Evolutionary conservation across 1,140 invertebrate species (phyloP).

Genomic region (Colletes latitarsis): DNA sequence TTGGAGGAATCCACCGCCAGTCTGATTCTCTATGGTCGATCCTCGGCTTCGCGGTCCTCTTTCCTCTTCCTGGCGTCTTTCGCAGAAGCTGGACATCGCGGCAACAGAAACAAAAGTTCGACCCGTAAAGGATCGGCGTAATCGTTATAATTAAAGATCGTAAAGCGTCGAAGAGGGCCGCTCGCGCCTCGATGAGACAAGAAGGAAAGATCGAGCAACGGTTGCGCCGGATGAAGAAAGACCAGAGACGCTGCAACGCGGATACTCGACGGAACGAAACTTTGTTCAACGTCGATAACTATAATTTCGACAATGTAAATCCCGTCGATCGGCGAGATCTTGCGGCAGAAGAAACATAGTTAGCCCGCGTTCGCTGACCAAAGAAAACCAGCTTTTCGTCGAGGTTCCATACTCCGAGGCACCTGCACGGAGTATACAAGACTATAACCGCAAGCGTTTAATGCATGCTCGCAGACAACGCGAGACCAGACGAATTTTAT

Average conservation of each 20-base stretch:
- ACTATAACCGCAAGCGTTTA: constrained; percentile 76
- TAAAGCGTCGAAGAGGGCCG: constrained; percentile 57
- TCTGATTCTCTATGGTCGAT: constrained; percentile 20
- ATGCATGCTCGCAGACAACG: constrained; percentile 77
- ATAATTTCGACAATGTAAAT: constrained; percentile 49
- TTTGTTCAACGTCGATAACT: constrained; percentile 53
- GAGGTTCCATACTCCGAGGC: constrained; percentile 21
- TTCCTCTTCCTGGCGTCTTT: constrained; percentile 32
- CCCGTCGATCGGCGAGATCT: background rate
- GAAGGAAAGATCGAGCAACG: background rate
- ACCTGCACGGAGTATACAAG: constrained; percentile 50
- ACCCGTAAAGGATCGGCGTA: constrained; percentile 55
- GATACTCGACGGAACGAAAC: constrained; percentile 37
- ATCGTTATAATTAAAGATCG: constrained; percentile 69
- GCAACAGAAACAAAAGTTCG: constrained; percentile 50
- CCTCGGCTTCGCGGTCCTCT: background rate
- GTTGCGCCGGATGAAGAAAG: background rate
- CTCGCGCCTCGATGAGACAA: constrained; percentile 37
- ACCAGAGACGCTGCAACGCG: background rate
- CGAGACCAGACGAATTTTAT: constrained; percentile 81
- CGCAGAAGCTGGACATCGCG: constrained; percentile 54
- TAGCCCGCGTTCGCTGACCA: background rate
- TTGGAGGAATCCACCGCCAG: constrained; percentile 30
- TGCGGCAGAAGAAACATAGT: no score
- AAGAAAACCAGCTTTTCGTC: background rate